These are phyloP conservation scores for Drosophila auraria DNA, from an alignment of 1,140 invertebrate species.

Conservation along the genomic window DNA sequence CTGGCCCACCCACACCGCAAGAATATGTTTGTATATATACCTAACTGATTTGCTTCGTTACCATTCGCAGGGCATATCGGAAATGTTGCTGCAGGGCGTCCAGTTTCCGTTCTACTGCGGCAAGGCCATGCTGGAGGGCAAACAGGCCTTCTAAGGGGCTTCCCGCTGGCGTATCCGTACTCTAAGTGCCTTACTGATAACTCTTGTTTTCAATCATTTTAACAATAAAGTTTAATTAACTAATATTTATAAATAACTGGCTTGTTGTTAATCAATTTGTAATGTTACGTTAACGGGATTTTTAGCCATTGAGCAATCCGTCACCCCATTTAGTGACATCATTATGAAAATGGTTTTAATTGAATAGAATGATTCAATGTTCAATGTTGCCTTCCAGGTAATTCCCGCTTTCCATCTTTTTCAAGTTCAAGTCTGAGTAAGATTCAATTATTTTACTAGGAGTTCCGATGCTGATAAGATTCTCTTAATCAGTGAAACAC, in stretches of 20 bases:
- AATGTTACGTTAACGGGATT: not conserved
- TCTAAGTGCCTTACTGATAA: slow-evolving; percentile 64
- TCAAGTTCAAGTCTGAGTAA: not conserved
- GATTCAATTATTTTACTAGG: not conserved
- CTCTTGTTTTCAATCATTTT: slow-evolving; percentile 40
- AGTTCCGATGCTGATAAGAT: not conserved
- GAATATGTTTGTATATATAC: not conserved
- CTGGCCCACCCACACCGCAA: not conserved
- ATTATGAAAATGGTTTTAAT: not conserved
- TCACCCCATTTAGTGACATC: not conserved
- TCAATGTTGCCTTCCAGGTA: too few relatives aligned
- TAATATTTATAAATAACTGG: slow-evolving; percentile 24
- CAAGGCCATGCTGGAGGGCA: slow-evolving; percentile 88
- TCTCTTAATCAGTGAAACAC: not conserved
- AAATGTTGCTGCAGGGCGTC: slow-evolving; percentile 88
- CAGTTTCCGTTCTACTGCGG: slow-evolving; percentile 90
- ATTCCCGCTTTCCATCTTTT: not conserved
- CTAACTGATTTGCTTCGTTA: slow-evolving; percentile 59
- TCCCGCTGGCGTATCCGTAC: not conserved
- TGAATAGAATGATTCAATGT: too few relatives aligned
- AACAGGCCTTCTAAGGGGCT: slow-evolving; percentile 55
- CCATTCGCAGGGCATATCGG: slow-evolving; percentile 87
- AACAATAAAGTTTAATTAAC: slow-evolving; percentile 51
- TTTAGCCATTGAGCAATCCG: not conserved
- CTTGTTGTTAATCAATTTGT: slow-evolving; percentile 14